These are phyloP conservation scores for Oryzias melastigma DNA, from an alignment of 2,113 vertebrate species.

Conservation along the genomic window DNA sequence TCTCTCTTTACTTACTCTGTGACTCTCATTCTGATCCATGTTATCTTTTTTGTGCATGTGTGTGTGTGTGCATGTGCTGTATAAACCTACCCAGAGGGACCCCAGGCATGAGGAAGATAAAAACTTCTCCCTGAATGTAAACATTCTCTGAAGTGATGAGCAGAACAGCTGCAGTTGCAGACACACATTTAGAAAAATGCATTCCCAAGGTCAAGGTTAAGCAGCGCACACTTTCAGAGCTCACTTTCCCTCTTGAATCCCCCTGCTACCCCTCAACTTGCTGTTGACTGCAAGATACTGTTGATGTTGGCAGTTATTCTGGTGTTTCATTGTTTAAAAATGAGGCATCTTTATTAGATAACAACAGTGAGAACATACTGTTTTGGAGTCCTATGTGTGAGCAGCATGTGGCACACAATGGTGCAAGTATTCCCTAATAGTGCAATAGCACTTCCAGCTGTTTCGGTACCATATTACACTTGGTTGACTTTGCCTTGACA, in stretches of 20 bases:
- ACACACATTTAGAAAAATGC: constrained; percentile 71
- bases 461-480: too few species aligned
- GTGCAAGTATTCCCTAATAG: too few species aligned
- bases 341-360: constrained; percentile 25
- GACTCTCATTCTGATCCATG: constrained; percentile 38
- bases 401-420: too few species aligned
- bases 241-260: constrained; percentile 75
- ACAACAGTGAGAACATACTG: constrained; percentile 29
- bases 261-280: constrained; percentile 44
- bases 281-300: constrained; percentile 20
- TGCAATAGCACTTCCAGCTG: too few species aligned
- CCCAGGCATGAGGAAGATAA: constrained; percentile 76
- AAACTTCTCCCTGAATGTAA: constrained; percentile 81
- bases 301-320: background rate
- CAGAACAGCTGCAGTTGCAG: constrained; percentile 72
- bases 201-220: constrained; percentile 80
- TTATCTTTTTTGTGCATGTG: constrained; percentile 22
- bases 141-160: constrained; percentile 79
- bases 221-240: constrained; percentile 71
- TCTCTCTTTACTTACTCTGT: constrained; percentile 65
- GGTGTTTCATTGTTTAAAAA: constrained; percentile 49
- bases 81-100: constrained; percentile 78
- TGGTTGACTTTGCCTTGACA: too few species aligned
- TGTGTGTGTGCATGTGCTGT: constrained; percentile 60
- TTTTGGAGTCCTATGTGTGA: background rate